Conservation (phyloP, 2,113 vertebrate species). For the Haliaeetus leucogaster region DNA sequence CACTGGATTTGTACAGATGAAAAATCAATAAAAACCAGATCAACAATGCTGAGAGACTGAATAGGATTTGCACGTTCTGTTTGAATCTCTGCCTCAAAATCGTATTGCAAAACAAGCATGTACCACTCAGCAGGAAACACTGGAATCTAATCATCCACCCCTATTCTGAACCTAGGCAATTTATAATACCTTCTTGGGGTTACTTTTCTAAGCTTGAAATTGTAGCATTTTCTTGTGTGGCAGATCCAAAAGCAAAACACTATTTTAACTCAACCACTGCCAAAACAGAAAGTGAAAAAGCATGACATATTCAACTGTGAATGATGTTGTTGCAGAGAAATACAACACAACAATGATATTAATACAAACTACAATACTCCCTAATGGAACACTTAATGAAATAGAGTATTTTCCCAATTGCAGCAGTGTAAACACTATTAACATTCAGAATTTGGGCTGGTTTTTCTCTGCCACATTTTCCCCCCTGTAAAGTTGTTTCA, state of each 20-base stretch:
- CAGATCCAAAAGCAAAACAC: slow-evolving; percentile 24
- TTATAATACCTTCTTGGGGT: slow-evolving; percentile 65
- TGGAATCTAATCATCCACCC: slow-evolving; percentile 72
- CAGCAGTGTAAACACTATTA: not conserved
- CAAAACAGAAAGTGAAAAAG: slow-evolving; percentile 13
- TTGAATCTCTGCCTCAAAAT: slow-evolving; percentile 73
- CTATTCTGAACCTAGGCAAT: slow-evolving; percentile 61
- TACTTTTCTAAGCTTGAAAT: slow-evolving; percentile 65
- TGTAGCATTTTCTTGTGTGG: slow-evolving; percentile 33
- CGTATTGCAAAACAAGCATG: slow-evolving; percentile 71
- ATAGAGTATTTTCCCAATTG: not conserved
- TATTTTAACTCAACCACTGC: slow-evolving; percentile 3
- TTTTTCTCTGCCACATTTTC: not conserved
- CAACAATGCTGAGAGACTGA: slow-evolving; percentile 70
- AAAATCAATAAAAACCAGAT: slow-evolving; percentile 81
- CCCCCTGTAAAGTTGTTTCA: not conserved
- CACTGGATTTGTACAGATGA: slow-evolving; percentile 68
- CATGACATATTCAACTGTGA: not conserved
- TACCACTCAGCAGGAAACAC: slow-evolving; percentile 71
- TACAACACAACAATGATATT: not conserved
- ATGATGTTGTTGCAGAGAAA: not conserved
- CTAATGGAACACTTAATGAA: not conserved
- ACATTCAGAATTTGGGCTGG: not conserved
- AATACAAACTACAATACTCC: not conserved
- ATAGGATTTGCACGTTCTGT: slow-evolving; percentile 72